These are phyloP conservation scores for Nasonia longicornis DNA, from an alignment of 1,140 invertebrate genomes.

Conservation along the genomic window DNA sequence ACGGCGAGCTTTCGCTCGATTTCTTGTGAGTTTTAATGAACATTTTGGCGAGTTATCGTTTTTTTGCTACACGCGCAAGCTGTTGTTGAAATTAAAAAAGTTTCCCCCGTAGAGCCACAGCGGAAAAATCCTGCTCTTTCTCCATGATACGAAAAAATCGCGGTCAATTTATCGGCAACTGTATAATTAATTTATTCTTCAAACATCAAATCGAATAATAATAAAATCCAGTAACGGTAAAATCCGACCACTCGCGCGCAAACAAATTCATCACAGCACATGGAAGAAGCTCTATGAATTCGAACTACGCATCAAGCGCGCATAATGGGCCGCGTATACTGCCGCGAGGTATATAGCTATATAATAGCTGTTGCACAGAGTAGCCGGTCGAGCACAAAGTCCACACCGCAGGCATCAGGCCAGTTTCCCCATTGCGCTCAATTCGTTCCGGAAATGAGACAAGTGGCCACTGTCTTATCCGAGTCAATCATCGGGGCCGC, in stretches of 20 bases:
- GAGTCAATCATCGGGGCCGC: conserved; percentile 22
- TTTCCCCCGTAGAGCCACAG: background rate
- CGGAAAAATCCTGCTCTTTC: no score
- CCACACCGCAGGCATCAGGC: conserved; percentile 25
- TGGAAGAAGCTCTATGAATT: no score
- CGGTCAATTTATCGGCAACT: no score
- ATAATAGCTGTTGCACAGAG: background rate
- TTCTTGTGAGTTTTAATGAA: background rate
- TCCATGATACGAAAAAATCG: no score
- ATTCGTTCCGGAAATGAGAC: conserved; percentile 53
- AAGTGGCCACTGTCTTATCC: conserved; percentile 48
- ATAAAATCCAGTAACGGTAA: no score
- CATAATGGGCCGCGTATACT: no score
- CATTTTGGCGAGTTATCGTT: background rate
- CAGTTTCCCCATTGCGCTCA: conserved; percentile 43
- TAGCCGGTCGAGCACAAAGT: background rate
- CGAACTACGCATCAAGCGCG: no score
- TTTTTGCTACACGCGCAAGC: background rate
- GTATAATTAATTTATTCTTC: no score
- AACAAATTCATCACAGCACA: no score
- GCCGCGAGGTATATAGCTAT: no score
- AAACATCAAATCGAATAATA: no score
- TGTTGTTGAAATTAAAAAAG: background rate
- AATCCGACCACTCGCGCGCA: no score
- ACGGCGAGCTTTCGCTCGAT: background rate